Base-by-base conservation (phyloP, 2,113 vertebrate species). In the Agapornis roseicollis region DNA sequence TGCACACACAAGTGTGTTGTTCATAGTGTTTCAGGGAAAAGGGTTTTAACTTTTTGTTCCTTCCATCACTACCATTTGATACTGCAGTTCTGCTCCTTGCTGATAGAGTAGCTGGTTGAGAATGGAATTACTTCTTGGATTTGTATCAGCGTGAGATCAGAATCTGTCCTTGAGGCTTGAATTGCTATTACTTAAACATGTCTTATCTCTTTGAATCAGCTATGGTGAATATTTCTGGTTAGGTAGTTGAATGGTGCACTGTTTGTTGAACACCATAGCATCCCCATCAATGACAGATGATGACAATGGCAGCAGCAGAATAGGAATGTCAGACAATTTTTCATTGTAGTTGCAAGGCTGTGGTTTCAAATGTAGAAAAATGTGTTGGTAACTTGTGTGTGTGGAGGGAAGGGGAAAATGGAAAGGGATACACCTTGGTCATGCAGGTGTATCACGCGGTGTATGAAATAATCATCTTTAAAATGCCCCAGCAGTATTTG, bases 271-370 rank as follows among this genome's bases (percentile, higher is more conserved):
- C 1, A 7, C 18, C 63, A 53, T n/a, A 53, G 52, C 41, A 31
- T 76, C 60, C 13, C 12, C 0, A 0, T 39, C 0, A 7, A 1
- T 78, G 58, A 41, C 56, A 44, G 0, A 0, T 52, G 46, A 31
- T 24, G 56, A 2, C 71, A 71, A 22, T 5, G 10, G 64, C 69
- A 63, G n/a, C 83, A 79, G 31, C 17, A 52, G 80, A 63, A 44
- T 19, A 49, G 65, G 37, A 93, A 56, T 16, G 37, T 76, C 65
- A 60, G 68, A 37, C 33, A 39, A 2, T 31, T 28, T 83, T 84
- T 76, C 63, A 29, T 65, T 58, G 16, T 70, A 79, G n/a, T 58
- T 35, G 56, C 33, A 79, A 87, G 89, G 71, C 84, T 90, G 78
- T 94, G 64, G 63, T 89, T 91, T 86, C 46, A n/a, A 82, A 68